phyloP scores from a whole-genome alignment of 2,888 invertebrate genomes.

The Trissolcus brochymenae region DNA sequence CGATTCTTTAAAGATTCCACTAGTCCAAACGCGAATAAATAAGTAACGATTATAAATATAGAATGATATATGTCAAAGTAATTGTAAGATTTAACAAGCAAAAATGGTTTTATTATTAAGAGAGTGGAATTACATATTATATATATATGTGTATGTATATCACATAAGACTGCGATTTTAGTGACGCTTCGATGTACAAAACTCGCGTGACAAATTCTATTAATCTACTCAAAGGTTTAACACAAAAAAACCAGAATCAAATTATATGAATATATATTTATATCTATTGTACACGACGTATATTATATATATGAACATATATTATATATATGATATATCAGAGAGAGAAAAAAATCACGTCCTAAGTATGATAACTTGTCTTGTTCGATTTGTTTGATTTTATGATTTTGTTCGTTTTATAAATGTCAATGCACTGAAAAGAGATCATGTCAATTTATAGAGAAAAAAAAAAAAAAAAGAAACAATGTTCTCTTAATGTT shows the following conservation, averaged over 20 bases:
- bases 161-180: slow-evolving; percentile 56
- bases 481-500: too few species aligned
- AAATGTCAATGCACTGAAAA: too few species aligned
- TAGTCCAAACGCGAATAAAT: slow-evolving; percentile 56
- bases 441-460: too few species aligned
- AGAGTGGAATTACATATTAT: slow-evolving; percentile 20
- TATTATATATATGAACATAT: slow-evolving; percentile 5
- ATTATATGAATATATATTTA: slow-evolving; percentile 23
- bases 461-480: too few species aligned
- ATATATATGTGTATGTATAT: slow-evolving; percentile 51
- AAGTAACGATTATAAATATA: slow-evolving; percentile 27
- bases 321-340: not conserved
- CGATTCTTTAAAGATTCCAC: slow-evolving; percentile 57
- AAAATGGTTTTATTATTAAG: not conserved
- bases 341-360: not conserved
- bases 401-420: too few species aligned
- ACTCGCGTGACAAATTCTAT: slow-evolving; percentile 44
- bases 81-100: slow-evolving; percentile 44
- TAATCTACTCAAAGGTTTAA: slow-evolving; percentile 40
- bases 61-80: slow-evolving; percentile 49
- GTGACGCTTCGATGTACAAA: slow-evolving; percentile 52
- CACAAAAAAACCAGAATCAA: slow-evolving; percentile 28
- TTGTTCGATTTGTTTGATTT: too few species aligned
- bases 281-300: slow-evolving; percentile 14
- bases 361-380: too few species aligned